These are phyloP conservation scores for Rhea pennata DNA, from an alignment of 2,113 vertebrate species.

Conservation along the genomic window DNA sequence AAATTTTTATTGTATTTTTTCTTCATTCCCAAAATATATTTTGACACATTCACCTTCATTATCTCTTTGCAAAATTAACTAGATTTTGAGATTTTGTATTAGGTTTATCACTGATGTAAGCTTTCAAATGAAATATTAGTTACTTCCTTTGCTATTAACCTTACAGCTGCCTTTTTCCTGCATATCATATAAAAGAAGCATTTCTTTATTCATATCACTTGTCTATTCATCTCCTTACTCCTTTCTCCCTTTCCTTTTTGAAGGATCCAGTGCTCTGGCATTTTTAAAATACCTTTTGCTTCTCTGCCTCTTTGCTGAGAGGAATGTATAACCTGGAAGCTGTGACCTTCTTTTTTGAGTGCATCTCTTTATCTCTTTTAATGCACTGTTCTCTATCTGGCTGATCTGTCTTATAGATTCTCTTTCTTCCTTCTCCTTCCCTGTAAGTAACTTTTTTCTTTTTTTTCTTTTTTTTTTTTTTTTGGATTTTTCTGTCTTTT, in stretches of 20 bases:
- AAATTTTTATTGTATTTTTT: conserved; percentile 51
- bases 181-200: background rate
- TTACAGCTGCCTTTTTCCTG: background rate
- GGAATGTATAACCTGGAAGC: background rate
- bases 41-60: background rate
- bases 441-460: background rate
- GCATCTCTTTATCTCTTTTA: background rate
- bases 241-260: background rate
- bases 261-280: background rate
- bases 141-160: background rate
- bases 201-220: background rate
- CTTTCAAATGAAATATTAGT: background rate
- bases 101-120: background rate
- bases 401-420: background rate
- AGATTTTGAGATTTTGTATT: background rate
- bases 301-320: background rate
- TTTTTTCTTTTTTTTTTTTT: background rate
- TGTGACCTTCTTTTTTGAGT: background rate
- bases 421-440: background rate
- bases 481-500: background rate
- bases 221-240: background rate
- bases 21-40: conserved; percentile 1
- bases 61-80: background rate
- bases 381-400: background rate
- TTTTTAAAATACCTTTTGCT: conserved; percentile 12